A percentile compares a stretch with the other conserved stretches of the same genome.
Evolutionary conservation across 1,140 invertebrate species (phyloP).

Genomic region (Ips typographus): DNA sequence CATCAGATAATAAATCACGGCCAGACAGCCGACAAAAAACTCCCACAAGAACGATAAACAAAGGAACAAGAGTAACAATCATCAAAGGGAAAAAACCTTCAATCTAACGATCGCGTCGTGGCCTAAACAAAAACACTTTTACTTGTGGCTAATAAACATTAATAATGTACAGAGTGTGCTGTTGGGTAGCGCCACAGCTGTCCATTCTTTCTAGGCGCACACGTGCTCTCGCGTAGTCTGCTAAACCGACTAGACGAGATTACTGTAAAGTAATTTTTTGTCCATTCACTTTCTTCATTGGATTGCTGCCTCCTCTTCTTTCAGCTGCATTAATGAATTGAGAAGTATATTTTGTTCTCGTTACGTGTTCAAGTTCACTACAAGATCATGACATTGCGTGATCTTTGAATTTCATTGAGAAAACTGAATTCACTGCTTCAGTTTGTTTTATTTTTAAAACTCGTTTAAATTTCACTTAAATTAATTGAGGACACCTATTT

Average conservation of each 20-base stretch:
- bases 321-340: neutral
- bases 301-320: neutral
- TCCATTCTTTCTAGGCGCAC: conserved; percentile 15
- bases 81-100: conserved; percentile 6
- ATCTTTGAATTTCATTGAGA: too few species aligned
- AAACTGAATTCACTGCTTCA: too few species aligned
- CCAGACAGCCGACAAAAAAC: conserved; percentile 23
- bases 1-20: conserved; percentile 15
- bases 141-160: conserved; percentile 32
- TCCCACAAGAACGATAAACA: neutral
- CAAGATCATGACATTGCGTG: too few species aligned
- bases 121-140: conserved; percentile 31
- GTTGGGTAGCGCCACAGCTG: conserved; percentile 27
- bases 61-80: conserved; percentile 14
- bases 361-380: too few species aligned
- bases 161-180: conserved; percentile 27
- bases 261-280: conserved; percentile 31
- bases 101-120: conserved; percentile 9
- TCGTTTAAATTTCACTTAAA: too few species aligned
- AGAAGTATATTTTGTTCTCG: neutral
- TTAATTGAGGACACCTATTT: too few species aligned
- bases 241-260: conserved; percentile 28
- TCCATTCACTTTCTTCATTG: conserved; percentile 16
- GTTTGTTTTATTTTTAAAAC: too few species aligned
- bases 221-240: conserved; percentile 17